These are phyloP conservation scores for Mantis religiosa DNA, from an alignment of 2,888 invertebrate genomes.

Conservation along the genomic window DNA sequence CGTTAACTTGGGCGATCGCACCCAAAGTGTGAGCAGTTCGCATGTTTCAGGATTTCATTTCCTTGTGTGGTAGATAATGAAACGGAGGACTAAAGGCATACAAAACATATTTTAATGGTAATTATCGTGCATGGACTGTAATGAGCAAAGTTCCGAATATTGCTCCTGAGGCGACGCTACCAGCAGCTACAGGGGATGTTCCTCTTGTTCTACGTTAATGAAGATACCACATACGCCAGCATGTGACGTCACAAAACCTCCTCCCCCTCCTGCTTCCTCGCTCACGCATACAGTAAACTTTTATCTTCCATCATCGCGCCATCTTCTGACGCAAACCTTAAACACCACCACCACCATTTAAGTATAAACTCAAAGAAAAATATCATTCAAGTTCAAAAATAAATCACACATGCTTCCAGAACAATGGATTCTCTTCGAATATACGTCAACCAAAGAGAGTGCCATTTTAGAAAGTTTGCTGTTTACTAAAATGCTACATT, in stretches of 20 bases:
- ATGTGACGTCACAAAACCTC: slow-evolving; percentile 6
- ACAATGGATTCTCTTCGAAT: no score
- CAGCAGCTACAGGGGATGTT: neutral
- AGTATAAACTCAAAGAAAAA: neutral
- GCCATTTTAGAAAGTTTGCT: no score
- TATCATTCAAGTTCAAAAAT: no score
- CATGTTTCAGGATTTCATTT: neutral
- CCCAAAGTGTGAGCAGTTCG: neutral
- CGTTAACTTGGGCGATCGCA: neutral
- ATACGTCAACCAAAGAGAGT: no score
- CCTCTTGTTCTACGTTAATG: neutral
- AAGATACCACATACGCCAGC: neutral
- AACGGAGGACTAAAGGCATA: neutral
- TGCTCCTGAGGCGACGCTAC: neutral
- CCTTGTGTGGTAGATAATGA: neutral
- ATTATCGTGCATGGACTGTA: neutral
- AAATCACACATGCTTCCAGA: no score
- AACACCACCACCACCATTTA: neutral
- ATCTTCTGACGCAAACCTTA: neutral
- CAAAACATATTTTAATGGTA: neutral
- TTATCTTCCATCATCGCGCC: neutral
- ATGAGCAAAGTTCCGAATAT: neutral
- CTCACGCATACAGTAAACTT: neutral
- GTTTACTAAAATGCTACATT: no score
- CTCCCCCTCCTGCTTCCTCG: neutral